phyloP scores from a whole-genome alignment of 2,888 invertebrate species.

The Dryobota labecula region DNA sequence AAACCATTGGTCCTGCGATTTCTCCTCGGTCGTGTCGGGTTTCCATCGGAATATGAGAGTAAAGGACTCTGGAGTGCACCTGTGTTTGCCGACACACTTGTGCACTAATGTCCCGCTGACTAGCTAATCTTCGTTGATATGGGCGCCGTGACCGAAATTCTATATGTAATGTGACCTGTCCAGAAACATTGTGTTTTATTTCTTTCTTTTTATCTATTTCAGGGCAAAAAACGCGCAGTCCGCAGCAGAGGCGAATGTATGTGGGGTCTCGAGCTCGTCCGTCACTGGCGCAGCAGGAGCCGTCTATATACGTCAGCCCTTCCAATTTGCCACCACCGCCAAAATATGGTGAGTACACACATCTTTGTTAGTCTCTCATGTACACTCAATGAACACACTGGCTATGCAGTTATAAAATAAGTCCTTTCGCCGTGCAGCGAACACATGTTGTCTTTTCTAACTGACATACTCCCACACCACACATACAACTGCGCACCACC shows the following conservation, averaged over 20 bases:
- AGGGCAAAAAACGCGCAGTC: conserved; percentile 89
- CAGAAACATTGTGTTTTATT: conserved; percentile 31
- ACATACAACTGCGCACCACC: background rate
- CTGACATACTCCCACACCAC: background rate
- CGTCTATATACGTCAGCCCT: conserved; percentile 86
- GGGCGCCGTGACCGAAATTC: too few species aligned
- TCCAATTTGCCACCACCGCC: conserved; percentile 87
- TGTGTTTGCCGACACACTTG: too few species aligned
- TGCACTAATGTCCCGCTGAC: too few species aligned
- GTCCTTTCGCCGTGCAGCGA: too few species aligned
- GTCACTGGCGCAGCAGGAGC: conserved; percentile 77
- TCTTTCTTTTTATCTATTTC: conserved; percentile 67
- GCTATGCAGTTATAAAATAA: too few species aligned
- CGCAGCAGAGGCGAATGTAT: conserved; percentile 86
- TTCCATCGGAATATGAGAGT: too few species aligned
- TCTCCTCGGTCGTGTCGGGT: too few species aligned
- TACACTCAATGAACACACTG: background rate
- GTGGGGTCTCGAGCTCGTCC: conserved; percentile 77
- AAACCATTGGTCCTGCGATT: too few species aligned
- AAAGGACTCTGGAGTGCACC: too few species aligned
- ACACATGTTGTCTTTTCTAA: too few species aligned
- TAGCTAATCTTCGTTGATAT: too few species aligned
- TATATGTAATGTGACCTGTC: background rate
- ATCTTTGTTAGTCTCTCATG: background rate
- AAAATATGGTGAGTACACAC: conserved; percentile 83